phyloP scores from a whole-genome alignment of 2,113 vertebrate species.

The Genyomyrus donnyi region DNA sequence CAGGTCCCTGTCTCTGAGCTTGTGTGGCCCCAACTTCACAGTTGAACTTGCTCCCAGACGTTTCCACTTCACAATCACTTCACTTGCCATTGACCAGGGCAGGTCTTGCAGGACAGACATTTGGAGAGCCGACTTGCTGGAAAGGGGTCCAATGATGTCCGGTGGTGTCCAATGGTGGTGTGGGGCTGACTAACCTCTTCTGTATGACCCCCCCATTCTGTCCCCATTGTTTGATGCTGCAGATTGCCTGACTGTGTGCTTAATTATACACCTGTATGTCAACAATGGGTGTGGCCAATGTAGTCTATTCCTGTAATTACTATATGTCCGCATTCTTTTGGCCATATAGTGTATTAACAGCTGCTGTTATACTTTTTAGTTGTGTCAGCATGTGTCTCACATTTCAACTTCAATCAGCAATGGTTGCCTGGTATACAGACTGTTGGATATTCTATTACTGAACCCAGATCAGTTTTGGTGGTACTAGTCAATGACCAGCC shows the following conservation, averaged over 20 bases:
- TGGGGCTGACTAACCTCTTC: background rate
- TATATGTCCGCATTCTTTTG: background rate
- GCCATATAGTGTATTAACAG: background rate
- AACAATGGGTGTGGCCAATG: background rate
- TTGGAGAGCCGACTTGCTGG: background rate
- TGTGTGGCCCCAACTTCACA: background rate
- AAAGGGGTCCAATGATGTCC: background rate
- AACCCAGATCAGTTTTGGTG: background rate
- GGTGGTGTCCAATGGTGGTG: background rate
- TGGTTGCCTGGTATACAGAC: background rate
- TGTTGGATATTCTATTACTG: background rate
- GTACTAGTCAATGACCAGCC: background rate
- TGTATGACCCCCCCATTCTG: background rate
- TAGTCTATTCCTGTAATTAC: background rate
- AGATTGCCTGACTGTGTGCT: background rate
- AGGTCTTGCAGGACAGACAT: background rate
- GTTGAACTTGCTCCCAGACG: background rate
- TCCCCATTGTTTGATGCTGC: background rate
- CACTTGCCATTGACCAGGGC: background rate
- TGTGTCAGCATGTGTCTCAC: background rate
- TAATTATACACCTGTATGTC: background rate
- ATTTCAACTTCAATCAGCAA: background rate
- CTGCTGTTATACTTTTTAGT: background rate
- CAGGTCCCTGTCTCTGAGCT: background rate
- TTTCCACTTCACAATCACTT: background rate